These are phyloP conservation scores for Rattus norvegicus DNA, from an alignment of 2,113 vertebrate species.

Conservation along the genomic window GRCr8 NC_086024.1:129364001-129364500, in stretches of 20 bases:
- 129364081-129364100: neutral
- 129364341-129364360: accelerated
- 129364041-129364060: neutral
- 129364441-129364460: neutral
- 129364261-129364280: accelerated
- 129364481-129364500: neutral
- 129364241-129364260: accelerated
- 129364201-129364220: neutral
- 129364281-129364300: neutral
- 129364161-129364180: no score
- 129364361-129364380: neutral
- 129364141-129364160: neutral
- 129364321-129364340: accelerated
- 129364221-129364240: neutral
- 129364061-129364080: accelerated
- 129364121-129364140: accelerated
- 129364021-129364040: accelerated
- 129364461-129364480: neutral
- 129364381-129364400: neutral
- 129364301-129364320: neutral
- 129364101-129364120: neutral
- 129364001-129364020: accelerated
- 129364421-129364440: neutral
- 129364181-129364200: neutral
- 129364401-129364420: neutral